Evolutionary conservation across 2,888 invertebrate genomes (phyloP).

Genomic region (Noctuana brunneofusca): DNA sequence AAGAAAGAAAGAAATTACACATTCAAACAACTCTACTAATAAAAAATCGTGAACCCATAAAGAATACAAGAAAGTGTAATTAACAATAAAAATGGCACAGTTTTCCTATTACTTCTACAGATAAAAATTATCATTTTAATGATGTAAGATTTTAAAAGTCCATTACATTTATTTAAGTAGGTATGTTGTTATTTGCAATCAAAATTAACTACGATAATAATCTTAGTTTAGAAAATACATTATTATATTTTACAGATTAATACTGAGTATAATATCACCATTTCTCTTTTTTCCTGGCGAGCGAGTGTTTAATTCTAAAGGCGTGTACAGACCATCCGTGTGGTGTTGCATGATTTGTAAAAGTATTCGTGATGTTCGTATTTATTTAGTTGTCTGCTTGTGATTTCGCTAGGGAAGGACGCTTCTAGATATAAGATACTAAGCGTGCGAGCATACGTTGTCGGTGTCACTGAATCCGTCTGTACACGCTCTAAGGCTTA

Average conservation of each 20-base stretch:
- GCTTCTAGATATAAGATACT: no score
- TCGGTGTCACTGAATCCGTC: no score
- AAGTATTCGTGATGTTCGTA: no score
- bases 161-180: slow-evolving; percentile 22
- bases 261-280: slow-evolving; percentile 56
- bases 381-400: no score
- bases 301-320: slow-evolving; percentile 5
- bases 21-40: no score
- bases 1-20: no score
- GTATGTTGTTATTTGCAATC: slow-evolving; percentile 9
- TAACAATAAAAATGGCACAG: slow-evolving; percentile 35
- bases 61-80: slow-evolving; percentile 3
- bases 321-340: neutral
- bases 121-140: slow-evolving; percentile 26
- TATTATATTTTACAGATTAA: slow-evolving; percentile 59
- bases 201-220: slow-evolving; percentile 21
- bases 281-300: slow-evolving; percentile 16
- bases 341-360: no score
- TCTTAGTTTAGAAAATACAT: slow-evolving; percentile 32
- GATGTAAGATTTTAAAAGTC: slow-evolving; percentile 25
- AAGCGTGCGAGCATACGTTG: no score
- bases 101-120: slow-evolving; percentile 34
- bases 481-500: no score
- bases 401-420: no score
- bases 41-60: neutral